A percentile compares a stretch with the other conserved stretches of the same genome.
These are phyloP conservation scores for Stomatorhinus walkeri DNA, from an alignment of 2,797 vertebrate species.

Conservation along the genomic window DNA sequence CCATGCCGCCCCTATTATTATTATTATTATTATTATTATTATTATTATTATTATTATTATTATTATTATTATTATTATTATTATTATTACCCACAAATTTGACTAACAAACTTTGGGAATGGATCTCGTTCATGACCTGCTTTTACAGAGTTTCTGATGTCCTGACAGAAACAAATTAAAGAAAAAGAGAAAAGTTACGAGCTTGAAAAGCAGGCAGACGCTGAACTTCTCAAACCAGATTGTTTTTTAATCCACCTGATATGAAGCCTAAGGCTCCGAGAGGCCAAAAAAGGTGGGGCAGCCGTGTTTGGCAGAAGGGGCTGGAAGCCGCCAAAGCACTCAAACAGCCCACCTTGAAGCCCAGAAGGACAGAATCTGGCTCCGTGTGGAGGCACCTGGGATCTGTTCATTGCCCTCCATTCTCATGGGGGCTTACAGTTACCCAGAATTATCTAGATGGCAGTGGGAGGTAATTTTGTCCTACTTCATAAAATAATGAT, in stretches of 20 bases:
- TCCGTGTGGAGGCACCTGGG: neutral
- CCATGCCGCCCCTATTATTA: no score
- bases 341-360: neutral
- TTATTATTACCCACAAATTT: neutral
- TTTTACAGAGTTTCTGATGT: neutral
- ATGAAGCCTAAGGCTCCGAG: neutral
- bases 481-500: constrained; percentile 8
- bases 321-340: neutral
- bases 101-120: neutral
- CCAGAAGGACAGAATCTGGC: neutral
- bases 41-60: no score
- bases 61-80: no score
- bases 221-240: neutral
- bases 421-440: neutral
- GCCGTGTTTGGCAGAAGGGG: neutral
- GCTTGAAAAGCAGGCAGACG: neutral
- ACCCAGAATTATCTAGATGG: neutral
- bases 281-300: neutral
- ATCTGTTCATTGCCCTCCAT: neutral
- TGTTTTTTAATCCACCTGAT: neutral
- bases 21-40: no score
- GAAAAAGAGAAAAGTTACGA: neutral
- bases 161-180: neutral
- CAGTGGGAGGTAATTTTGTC: neutral
- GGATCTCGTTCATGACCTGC: neutral